These are phyloP conservation scores for Anguilla rostrata DNA, from an alignment of 2,113 vertebrate species.

Conservation along the genomic window DNA sequence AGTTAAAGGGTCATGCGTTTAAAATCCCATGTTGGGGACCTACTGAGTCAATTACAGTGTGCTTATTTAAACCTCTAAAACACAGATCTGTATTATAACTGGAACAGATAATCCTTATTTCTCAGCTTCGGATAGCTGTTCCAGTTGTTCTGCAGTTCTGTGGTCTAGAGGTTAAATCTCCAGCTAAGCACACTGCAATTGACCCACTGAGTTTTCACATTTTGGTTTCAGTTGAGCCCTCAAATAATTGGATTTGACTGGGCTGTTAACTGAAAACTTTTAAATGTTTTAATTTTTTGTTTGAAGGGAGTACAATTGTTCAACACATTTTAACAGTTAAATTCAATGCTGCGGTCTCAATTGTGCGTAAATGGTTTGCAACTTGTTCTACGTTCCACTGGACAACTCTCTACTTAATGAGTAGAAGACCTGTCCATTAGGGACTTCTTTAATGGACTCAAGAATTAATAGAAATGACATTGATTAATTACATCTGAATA, in stretches of 20 bases:
- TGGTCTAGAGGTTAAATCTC: no score
- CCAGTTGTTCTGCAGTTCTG: no score
- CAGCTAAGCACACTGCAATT: no score
- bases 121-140: no score
- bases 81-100: no score
- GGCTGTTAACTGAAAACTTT: not conserved
- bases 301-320: not conserved
- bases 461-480: not conserved
- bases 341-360: not conserved
- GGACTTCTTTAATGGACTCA: not conserved
- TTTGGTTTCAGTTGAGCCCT: not conserved
- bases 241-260: not conserved
- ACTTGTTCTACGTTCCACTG: not conserved
- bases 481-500: not conserved
- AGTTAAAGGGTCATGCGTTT: not conserved
- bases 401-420: not conserved
- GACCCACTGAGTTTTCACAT: not conserved
- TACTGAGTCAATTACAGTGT: no score
- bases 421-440: not conserved
- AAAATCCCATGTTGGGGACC: not conserved
- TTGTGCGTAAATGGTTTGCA: not conserved
- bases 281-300: no score
- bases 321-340: not conserved
- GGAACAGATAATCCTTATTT: no score
- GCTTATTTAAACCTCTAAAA: no score